Evolutionary conservation across 2,888 invertebrate species (phyloP).

Genomic region (Anarsia innoxiella): DNA sequence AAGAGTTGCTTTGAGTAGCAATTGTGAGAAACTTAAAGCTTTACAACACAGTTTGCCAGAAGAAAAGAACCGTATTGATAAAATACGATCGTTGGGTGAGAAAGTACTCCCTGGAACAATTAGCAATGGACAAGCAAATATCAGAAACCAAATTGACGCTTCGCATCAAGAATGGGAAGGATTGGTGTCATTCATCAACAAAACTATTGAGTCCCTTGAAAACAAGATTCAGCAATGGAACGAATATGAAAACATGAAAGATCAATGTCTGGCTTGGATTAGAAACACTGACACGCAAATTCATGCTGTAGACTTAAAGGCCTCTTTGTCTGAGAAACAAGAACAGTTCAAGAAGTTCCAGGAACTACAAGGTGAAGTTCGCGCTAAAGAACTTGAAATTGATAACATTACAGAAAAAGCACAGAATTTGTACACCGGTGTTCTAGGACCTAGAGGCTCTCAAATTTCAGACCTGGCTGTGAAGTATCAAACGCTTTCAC

Average conservation of each 20-base stretch:
- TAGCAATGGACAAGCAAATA: conserved; percentile 87
- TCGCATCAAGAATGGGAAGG: conserved; percentile 95
- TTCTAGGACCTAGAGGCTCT: conserved; percentile 82
- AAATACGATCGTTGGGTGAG: conserved; percentile 88
- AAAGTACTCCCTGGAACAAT: conserved; percentile 92
- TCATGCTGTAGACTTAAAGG: conserved; percentile 90
- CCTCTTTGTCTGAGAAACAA: conserved; percentile 88
- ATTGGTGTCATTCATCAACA: conserved; percentile 82
- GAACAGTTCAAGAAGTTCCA: conserved; percentile 87
- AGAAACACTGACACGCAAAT: conserved; percentile 90
- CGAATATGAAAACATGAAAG: conserved; percentile 91
- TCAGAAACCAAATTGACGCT: conserved; percentile 90
- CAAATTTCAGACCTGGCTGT: conserved; percentile 93
- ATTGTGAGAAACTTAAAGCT: conserved; percentile 88
- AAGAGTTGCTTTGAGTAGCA: conserved; percentile 88
- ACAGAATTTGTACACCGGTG: conserved; percentile 86
- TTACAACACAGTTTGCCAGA: conserved; percentile 86
- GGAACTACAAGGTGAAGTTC: conserved; percentile 88
- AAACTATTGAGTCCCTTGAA: conserved; percentile 86
- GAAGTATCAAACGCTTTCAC: conserved; percentile 92
- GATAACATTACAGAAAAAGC: conserved; percentile 94
- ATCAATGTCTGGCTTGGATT: conserved; percentile 90
- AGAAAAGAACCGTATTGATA: conserved; percentile 88
- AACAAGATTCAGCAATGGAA: conserved; percentile 92
- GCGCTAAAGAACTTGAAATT: conserved; percentile 93